phyloP scores from a whole-genome alignment of 2,797 vertebrate species.

The Semotilus atromaculatus region DNA sequence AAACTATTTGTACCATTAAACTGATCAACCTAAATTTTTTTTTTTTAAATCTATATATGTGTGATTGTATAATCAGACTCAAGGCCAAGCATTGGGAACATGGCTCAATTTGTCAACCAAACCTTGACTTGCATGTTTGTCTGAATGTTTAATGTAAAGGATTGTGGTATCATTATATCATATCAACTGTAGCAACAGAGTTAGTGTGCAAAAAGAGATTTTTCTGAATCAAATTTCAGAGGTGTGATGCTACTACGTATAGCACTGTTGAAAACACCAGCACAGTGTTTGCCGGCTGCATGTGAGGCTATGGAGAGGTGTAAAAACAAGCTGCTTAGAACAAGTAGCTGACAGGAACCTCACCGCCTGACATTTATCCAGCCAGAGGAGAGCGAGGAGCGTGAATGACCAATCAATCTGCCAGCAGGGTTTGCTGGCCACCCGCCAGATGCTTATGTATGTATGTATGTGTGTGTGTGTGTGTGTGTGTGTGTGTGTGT shows the following conservation, averaged over 20 bases:
- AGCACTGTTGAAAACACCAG: background rate
- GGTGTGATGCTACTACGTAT: background rate
- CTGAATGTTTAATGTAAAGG: constrained; percentile 56
- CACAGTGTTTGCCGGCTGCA: background rate
- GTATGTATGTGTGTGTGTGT: background rate
- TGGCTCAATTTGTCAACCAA: constrained; percentile 48
- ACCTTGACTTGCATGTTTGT: constrained; percentile 51
- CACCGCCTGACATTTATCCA: constrained; percentile 46
- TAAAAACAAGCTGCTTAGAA: constrained; percentile 31
- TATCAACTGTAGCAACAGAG: background rate
- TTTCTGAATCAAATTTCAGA: constrained; percentile 1
- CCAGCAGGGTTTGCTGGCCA: constrained; percentile 20
- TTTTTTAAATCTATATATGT: background rate
- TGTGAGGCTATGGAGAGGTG: constrained; percentile 2
- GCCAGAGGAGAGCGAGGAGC: constrained; percentile 16
- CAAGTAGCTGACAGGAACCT: constrained; percentile 48
- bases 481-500: too few species aligned
- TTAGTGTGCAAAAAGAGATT: background rate
- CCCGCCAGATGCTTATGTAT: constrained; percentile 7
- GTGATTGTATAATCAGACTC: constrained; percentile 20
- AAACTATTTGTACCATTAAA: background rate
- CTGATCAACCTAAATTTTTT: too few species aligned
- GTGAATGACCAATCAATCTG: constrained; percentile 55
- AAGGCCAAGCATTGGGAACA: constrained; percentile 53
- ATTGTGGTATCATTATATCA: constrained; percentile 56